These are phyloP conservation scores for Turritopsis dohrnii DNA, from an alignment of 30 jellyfish, hydroid and myxozoan genomes.

Conservation along the genomic window DNA sequence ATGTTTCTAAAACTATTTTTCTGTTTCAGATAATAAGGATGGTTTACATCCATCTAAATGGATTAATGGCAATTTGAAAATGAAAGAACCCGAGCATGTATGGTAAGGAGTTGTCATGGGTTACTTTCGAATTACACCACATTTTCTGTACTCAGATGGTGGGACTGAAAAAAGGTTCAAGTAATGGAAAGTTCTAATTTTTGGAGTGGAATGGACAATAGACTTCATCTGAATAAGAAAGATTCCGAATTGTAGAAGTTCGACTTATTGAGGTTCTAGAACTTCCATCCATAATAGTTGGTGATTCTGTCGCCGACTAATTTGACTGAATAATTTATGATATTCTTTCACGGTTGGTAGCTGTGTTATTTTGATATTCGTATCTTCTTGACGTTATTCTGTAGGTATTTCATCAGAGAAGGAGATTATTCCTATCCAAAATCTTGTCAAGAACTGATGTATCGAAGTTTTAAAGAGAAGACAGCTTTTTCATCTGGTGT, in stretches of 20 bases:
- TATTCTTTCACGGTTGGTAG: not conserved
- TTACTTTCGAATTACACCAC: too few species aligned
- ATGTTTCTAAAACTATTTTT: not conserved
- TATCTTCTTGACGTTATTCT: not conserved
- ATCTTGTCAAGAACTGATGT: constrained; percentile 49
- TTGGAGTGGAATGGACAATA: too few species aligned
- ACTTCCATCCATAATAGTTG: too few species aligned
- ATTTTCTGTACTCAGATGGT: too few species aligned
- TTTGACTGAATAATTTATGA: too few species aligned
- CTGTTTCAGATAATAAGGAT: constrained; percentile 9
- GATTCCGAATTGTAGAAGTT: too few species aligned
- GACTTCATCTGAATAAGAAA: too few species aligned
- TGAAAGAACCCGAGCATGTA: constrained; percentile 29
- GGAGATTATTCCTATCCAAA: constrained; percentile 38
- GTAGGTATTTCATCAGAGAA: constrained; percentile 81
- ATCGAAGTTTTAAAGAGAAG: constrained; percentile 18
- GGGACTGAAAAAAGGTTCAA: too few species aligned
- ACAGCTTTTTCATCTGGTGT: constrained; percentile 24
- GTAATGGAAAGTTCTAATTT: too few species aligned
- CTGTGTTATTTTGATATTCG: not conserved
- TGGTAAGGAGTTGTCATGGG: constrained; percentile 17
- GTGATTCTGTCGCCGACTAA: too few species aligned
- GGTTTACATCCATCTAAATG: constrained; percentile 24
- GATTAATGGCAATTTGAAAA: constrained; percentile 11
- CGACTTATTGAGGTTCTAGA: too few species aligned